A percentile compares a stretch with the other conserved stretches of the same genome.
phyloP scores from a whole-genome alignment of 2,113 vertebrate species.

The Speoplatyrhinus poulsoni region DNA sequence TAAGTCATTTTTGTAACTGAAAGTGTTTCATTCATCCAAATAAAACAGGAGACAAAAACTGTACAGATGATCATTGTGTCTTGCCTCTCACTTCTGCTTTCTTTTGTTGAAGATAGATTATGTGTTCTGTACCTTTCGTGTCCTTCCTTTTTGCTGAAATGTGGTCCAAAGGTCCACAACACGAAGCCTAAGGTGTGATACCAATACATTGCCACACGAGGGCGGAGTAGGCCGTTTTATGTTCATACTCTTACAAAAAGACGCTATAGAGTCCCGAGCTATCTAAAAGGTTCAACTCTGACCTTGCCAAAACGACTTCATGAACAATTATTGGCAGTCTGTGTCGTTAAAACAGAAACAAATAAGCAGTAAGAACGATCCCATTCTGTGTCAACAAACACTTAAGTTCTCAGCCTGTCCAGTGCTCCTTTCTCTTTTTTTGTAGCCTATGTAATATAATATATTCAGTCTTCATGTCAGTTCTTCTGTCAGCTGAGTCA shows the following conservation, averaged over 20 bases:
- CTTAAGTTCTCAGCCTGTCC: conserved; percentile 27
- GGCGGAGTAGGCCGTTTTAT: conserved; percentile 30
- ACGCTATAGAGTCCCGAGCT: too few relatives aligned
- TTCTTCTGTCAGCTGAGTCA: conserved; percentile 62
- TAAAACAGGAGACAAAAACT: conserved; percentile 82
- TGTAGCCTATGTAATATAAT: not conserved
- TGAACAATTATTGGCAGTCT: too few relatives aligned
- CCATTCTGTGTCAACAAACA: conserved; percentile 34
- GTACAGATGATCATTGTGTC: conserved; percentile 61
- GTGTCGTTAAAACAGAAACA: conserved; percentile 5
- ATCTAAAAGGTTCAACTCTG: too few relatives aligned
- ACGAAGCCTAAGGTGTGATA: not conserved
- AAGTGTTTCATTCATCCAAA: conserved; percentile 85
- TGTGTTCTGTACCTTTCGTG: too few relatives aligned
- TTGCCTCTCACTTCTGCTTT: conserved; percentile 19
- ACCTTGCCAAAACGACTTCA: too few relatives aligned
- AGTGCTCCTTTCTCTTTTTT: conserved; percentile 16
- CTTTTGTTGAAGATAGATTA: not conserved
- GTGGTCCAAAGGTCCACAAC: too few relatives aligned
- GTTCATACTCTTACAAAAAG: not conserved
- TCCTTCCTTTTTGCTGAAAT: too few relatives aligned
- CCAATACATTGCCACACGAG: conserved; percentile 37
- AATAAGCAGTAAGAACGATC: conserved; percentile 16
- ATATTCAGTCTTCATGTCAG: conserved; percentile 36
- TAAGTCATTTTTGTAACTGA: conserved; percentile 86